These are phyloP conservation scores for Petrocephalus zakoni DNA, from an alignment of 2,113 vertebrate species.

Conservation along the genomic window DNA sequence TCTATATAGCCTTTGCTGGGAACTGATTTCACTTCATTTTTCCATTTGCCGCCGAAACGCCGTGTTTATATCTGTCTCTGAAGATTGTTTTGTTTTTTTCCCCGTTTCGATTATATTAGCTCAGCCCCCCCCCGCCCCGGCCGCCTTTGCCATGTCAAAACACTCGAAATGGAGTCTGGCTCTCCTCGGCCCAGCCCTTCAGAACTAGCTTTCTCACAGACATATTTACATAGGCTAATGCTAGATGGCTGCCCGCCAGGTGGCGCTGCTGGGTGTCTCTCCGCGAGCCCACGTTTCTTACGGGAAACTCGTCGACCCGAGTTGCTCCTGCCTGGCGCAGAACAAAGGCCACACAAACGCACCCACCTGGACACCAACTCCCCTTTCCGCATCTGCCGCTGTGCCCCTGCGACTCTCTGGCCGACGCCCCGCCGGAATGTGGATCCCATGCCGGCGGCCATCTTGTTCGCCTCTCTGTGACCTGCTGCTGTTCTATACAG, in stretches of 20 bases:
- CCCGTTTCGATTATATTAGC: not conserved
- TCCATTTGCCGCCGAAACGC: not conserved
- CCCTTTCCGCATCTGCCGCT: not conserved
- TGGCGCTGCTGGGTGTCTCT: not conserved
- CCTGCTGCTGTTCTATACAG: not conserved
- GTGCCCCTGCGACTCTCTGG: not conserved
- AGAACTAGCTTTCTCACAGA: not conserved
- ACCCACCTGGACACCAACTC: not conserved
- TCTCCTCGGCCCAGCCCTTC: not conserved
- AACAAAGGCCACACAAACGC: not conserved
- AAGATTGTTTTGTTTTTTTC: not conserved
- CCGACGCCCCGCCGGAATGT: not conserved
- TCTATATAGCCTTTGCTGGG: not conserved
- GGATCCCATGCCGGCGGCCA: not conserved
- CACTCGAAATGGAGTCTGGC: not conserved
- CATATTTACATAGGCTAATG: not conserved
- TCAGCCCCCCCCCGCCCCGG: not conserved
- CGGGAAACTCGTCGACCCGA: not conserved
- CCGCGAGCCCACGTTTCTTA: not conserved
- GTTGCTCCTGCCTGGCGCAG: not conserved
- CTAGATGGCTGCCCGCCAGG: not conserved
- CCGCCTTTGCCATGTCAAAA: not conserved
- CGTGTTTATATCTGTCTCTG: not conserved
- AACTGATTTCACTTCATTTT: not conserved
- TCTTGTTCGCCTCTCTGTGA: not conserved